Base-by-base conservation (phyloP, 1,140 invertebrate species). In the Semibalanus balanoides region DNA sequence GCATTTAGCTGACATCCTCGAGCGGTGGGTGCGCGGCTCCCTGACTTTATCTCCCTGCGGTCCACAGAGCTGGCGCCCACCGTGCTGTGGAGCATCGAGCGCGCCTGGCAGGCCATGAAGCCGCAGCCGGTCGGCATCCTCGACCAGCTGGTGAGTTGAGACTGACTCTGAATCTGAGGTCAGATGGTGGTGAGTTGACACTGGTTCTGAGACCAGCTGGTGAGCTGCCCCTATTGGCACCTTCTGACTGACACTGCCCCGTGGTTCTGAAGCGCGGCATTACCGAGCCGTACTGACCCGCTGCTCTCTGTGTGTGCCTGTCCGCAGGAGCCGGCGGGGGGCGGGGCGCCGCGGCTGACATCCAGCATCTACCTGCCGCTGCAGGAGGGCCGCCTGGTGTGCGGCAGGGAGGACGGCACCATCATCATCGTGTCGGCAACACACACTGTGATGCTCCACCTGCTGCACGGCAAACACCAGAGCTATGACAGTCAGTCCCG, bases 361-460 rank as follows among this genome's bases (percentile, higher is more conserved):
- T 91, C 94, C 19, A 95, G 93, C 76, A 93, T 99, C 77, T 99
- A 96, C 84, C 86, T 99, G 30, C 90, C 96, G 14, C 89, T 92
- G 40, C 95, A 98, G 82, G 69, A 70, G 69, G 96, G 95, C 81
- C 89, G 94, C 31, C 83, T 99, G 64, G 95, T 98, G 9, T 93
- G 97, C 79, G 97, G 97, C 3, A 86, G 96, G 43, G 93, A 96
- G 82, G 96, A 99, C 84, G 97, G 97, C 27, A 92, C 92, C 73
- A 98, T 99, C 78, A 90, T 98, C n/a, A 97, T 99, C 75, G 91
- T 97, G 14, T 94, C 96, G 31, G 97, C 95, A 0, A 96, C 94
- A 0, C 94, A 98, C 82, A 95, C 95, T 11, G 91, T 99, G 0
- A 95, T 97, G 88, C 84, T 96, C 77, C 96, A 98, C 81, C 83